Evolutionary conservation across 1,140 invertebrate species (phyloP).

Genomic region (Drosophila pseudoananassae): DNA sequence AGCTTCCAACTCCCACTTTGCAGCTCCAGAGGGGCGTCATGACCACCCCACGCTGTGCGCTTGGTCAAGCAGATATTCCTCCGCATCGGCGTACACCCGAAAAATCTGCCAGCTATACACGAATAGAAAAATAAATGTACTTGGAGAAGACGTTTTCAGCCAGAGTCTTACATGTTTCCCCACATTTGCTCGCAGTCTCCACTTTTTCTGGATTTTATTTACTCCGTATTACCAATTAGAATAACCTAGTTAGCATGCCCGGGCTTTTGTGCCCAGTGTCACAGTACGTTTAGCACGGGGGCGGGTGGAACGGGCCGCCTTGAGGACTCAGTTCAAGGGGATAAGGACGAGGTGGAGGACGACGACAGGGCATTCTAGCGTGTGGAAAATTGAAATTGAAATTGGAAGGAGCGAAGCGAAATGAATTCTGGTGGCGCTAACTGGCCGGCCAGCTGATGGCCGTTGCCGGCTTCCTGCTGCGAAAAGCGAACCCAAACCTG

Average conservation of each 20-base stretch:
- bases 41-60: slow-evolving; percentile 50
- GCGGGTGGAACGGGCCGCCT: slow-evolving; percentile 13
- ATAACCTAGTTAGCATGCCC: neutral
- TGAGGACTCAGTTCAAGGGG: slow-evolving; percentile 3
- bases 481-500: slow-evolving; percentile 41
- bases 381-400: slow-evolving; percentile 76
- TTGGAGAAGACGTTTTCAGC: neutral
- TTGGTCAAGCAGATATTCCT: slow-evolving; percentile 75
- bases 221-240: neutral
- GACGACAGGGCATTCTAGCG: slow-evolving; percentile 67
- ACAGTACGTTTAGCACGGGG: slow-evolving; percentile 46
- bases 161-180: too few relatives aligned
- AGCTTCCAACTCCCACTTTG: neutral
- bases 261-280: slow-evolving; percentile 6
- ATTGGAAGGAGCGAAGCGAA: slow-evolving; percentile 77
- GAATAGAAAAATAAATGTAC: neutral
- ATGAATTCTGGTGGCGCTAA: slow-evolving; percentile 76
- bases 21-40: slow-evolving; percentile 16
- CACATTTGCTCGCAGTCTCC: neutral
- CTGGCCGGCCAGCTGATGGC: slow-evolving; percentile 62
- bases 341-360: slow-evolving; percentile 13
- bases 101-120: slow-evolving; percentile 8
- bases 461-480: slow-evolving; percentile 71
- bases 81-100: slow-evolving; percentile 42
- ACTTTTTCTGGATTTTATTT: neutral